These are phyloP conservation scores for Hyaena hyaena DNA, from an alignment of 2,113 vertebrate genomes.

Conservation along the genomic window DNA sequence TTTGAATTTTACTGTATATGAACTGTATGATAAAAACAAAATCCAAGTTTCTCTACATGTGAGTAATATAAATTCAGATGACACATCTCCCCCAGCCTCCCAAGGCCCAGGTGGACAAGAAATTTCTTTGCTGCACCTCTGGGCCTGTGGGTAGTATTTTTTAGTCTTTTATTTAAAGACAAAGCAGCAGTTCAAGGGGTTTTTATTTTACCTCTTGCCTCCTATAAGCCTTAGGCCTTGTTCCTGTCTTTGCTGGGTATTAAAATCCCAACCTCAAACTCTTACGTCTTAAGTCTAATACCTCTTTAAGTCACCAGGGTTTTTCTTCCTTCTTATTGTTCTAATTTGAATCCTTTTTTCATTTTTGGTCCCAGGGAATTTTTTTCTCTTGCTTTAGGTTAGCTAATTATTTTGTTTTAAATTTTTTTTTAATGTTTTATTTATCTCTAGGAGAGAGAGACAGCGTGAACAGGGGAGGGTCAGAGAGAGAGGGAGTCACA, in stretches of 20 bases:
- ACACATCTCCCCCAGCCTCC: not conserved
- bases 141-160: not conserved
- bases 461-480: too few species aligned
- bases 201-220: not conserved
- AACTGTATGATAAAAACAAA: not conserved
- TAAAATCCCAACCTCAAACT: not conserved
- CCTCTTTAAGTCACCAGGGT: not conserved
- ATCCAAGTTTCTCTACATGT: not conserved
- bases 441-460: too few species aligned
- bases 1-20: not conserved
- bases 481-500: too few species aligned
- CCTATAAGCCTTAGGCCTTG: not conserved
- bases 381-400: not conserved
- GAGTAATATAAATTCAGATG: not conserved
- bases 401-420: not conserved
- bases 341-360: not conserved
- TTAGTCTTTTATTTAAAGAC: not conserved
- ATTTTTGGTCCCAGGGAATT: not conserved
- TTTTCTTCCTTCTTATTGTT: not conserved
- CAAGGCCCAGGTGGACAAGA: not conserved
- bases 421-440: too few species aligned
- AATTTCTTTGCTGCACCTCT: not conserved
- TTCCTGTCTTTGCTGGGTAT: not conserved
- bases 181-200: not conserved
- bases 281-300: not conserved